Percentiles rank a stretch among this genome's conserved stretches.
These are phyloP conservation scores for Hypsibius dujardini DNA, from an alignment of 1,140 invertebrate species.

Conservation along the genomic window DNA sequence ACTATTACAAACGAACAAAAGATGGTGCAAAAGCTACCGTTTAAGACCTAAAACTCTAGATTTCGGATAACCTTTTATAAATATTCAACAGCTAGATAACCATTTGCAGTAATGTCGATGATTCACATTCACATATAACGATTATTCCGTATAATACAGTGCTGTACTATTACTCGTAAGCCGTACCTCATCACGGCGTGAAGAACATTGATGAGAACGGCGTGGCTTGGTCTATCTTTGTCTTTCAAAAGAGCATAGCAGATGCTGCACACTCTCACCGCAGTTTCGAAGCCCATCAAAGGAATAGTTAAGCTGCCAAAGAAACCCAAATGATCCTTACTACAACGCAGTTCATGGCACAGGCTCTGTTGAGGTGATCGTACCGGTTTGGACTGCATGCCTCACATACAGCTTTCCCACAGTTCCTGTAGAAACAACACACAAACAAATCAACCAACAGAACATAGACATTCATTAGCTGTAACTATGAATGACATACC, in stretches of 20 bases:
- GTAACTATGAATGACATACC: constrained; percentile 16
- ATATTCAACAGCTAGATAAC: no score
- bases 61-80: no score
- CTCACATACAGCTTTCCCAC: constrained; percentile 81
- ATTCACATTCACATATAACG: no score
- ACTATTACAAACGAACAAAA: no score
- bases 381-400: constrained; percentile 56
- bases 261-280: constrained; percentile 79
- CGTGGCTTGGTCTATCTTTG: constrained; percentile 65
- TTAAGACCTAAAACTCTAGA: no score
- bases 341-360: no score
- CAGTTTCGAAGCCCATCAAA: constrained; percentile 90
- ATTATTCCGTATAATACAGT: no score
- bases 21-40: no score
- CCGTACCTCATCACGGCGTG: constrained; percentile 48
- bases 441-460: constrained; percentile 11
- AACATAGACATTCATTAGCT: constrained; percentile 18
- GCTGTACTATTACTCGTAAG: no score
- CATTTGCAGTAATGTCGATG: no score
- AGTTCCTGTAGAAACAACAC: constrained; percentile 42
- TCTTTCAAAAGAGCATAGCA: constrained; percentile 65
- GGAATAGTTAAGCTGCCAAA: constrained; percentile 57
- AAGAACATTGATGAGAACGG: constrained; percentile 83
- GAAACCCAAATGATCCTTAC: no score
- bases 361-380: no score